Base-by-base conservation (phyloP, 1,140 invertebrate genomes). In the Cotesia typhae region DNA sequence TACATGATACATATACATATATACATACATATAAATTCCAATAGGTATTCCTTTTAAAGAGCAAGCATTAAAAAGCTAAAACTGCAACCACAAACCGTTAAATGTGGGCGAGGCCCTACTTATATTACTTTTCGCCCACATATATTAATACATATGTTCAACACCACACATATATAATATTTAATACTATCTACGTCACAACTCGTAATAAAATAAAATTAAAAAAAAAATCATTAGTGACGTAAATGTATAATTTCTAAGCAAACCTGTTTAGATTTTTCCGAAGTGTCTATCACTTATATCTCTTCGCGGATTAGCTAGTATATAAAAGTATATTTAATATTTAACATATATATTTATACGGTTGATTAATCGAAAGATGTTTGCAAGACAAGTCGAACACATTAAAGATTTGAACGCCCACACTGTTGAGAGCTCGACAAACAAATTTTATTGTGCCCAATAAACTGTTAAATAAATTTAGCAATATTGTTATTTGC, bases 21-120 rank as follows among this genome's bases (percentile, higher is more conserved):
- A 20, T 20, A n/a, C n/a, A 9, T 57, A 57, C 53, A 57, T 47
- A 10, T 9, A 47, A 47, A 47, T 7, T 6, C 41, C 41, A 47
- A 6, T 9, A 47, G 2, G 41, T 47, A 47, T 47, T 9, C 53
- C n/a, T 57, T 57, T 57, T 14, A 20, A 57, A 57, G 53, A 47
- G 5, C 41, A 47, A 47, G 41, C 41, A 55, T 55, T 55, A 55
- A 55, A 55, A 55, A 28, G 28, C 53, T 55, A 17, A n/a, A 55
- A 60, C 20, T 20, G 20, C 9, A 35, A 60, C 59, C 59, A 60
- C 20, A 60, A 60, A 10, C 59, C 59, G 59, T 60, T 36, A 36
- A 28, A 36, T 14, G 59, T 60, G 59, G 59, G 59, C 59, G 59
- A 60, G 59, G 59, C 20, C 59, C 59, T 57, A 28, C 28, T 20